Base-by-base conservation (phyloP, 2,113 vertebrate genomes). In the Thomomys bottae region DNA sequence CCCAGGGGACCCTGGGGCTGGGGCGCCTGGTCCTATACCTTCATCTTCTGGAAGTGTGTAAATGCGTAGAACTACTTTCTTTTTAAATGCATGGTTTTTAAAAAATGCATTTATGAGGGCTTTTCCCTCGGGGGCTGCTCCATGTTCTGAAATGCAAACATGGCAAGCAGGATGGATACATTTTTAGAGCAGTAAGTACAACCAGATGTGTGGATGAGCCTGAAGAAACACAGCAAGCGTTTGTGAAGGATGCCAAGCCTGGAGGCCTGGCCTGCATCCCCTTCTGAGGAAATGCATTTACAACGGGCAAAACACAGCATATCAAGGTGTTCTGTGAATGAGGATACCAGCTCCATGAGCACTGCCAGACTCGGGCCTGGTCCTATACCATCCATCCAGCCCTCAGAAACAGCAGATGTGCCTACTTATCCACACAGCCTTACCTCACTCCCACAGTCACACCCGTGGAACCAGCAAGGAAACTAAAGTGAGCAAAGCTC, bases 161-260 rank as follows among this genome's bases (percentile, higher is more conserved):
- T 36, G 76, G 67, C 77, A 92, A 88, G 34, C 67, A 94, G 92
- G 89, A 94, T 57, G 85, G 78, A 73, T 77, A 89, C 90, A 92
- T 84, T 89, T 96, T 95, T 95, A 95, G 89, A 79, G 84, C 80
- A 92, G 67, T 96, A 93, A 96, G 84, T 93, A 88, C 77, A 94
- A 92, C 91, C 89, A 95, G 94, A 87, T 93, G 93, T 86, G 80
- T 83, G 80, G 89, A 90, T 88, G 49, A 75, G 78, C 40, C n/a
- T 75, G 88, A 78, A 71, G 90, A 90, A 93, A 93, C 77, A 92
- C 64, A 90, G 57, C 32, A 49, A 34, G 30, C 66, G 85, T 93
- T 90, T 93, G 79, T 72, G 54, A 92, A 36, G 85, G 83, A 36
- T 71, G 11, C 61, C 87, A 72, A 61, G 64, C 75, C 75, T 45